Conservation (phyloP, 2,888 invertebrate species). For the Matsumyia berberina region DNA sequence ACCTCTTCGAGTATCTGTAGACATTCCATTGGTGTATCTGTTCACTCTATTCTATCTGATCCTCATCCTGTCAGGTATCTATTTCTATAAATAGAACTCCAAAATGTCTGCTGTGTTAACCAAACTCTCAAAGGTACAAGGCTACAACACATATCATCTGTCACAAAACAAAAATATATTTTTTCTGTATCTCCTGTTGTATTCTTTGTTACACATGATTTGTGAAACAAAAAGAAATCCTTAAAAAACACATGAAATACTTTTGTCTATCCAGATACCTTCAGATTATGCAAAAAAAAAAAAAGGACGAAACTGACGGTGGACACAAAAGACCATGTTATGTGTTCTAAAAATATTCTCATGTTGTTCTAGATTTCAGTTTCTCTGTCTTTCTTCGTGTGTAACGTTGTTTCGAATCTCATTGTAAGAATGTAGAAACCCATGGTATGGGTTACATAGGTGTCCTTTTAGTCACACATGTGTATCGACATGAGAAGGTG, state of each 20-base stretch:
- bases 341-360: slow-evolving; percentile 66
- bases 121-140: slow-evolving; percentile 34
- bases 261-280: slow-evolving; percentile 21
- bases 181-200: neutral
- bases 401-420: slow-evolving; percentile 38
- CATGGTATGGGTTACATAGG: slow-evolving; percentile 70
- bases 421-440: slow-evolving; percentile 47
- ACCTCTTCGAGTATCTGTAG: neutral
- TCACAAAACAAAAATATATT: slow-evolving; percentile 2
- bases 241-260: slow-evolving; percentile 28
- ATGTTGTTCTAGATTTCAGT: slow-evolving; percentile 46
- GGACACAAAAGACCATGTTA: slow-evolving; percentile 49
- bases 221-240: slow-evolving; percentile 41
- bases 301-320: slow-evolving; percentile 37
- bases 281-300: slow-evolving; percentile 64
- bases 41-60: neutral
- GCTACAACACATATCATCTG: slow-evolving; percentile 48
- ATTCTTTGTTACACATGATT: slow-evolving; percentile 19
- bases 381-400: slow-evolving; percentile 2
- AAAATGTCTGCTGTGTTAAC: slow-evolving; percentile 45
- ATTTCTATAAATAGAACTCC: slow-evolving; percentile 57
- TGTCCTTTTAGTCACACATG: slow-evolving; percentile 76
- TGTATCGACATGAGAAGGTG: slow-evolving; percentile 73
- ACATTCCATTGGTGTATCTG: neutral
- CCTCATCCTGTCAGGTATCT: slow-evolving; percentile 46